Conservation (phyloP, 2,888 invertebrate species). For the Melieria picta region DNA sequence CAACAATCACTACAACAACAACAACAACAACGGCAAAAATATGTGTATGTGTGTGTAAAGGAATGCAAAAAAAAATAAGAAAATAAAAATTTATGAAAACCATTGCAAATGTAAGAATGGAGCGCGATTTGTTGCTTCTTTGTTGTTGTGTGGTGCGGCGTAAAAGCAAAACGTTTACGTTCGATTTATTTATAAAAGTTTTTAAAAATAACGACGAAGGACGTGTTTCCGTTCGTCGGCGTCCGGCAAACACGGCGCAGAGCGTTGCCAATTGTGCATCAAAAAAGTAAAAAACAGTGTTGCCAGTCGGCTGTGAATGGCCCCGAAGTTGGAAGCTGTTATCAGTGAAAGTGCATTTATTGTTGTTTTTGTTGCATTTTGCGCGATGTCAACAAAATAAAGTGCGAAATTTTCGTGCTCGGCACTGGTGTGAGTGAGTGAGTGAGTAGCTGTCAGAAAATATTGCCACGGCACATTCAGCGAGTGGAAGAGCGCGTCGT, state of each 20-base stretch:
- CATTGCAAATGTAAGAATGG: too few species aligned
- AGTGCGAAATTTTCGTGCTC: slow-evolving; percentile 7
- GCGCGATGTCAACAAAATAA: slow-evolving; percentile 19
- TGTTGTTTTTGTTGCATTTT: background rate
- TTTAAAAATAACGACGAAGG: slow-evolving; percentile 49
- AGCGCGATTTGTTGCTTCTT: too few species aligned
- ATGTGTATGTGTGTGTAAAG: background rate
- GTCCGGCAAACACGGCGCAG: background rate
- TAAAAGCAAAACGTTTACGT: slow-evolving; percentile 13
- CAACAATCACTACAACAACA: too few species aligned
- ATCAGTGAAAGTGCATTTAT: slow-evolving; percentile 11
- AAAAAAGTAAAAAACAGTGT: background rate
- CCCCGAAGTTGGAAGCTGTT: background rate
- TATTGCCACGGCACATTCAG: background rate
- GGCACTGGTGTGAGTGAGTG: too few species aligned
- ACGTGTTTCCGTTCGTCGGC: slow-evolving; percentile 32
- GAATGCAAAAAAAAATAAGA: background rate
- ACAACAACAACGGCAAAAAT: too few species aligned
- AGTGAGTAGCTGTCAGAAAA: too few species aligned
- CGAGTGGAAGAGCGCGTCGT: background rate
- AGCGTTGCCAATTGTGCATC: background rate
- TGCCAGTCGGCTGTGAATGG: background rate
- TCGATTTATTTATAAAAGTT: slow-evolving; percentile 43
- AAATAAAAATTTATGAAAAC: slow-evolving; percentile 3
- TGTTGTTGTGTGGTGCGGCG: too few species aligned